A percentile compares a stretch with the other conserved stretches of the same genome.
Conservation (phyloP, 2,113 vertebrate species). For the Podilymbus podiceps region DNA sequence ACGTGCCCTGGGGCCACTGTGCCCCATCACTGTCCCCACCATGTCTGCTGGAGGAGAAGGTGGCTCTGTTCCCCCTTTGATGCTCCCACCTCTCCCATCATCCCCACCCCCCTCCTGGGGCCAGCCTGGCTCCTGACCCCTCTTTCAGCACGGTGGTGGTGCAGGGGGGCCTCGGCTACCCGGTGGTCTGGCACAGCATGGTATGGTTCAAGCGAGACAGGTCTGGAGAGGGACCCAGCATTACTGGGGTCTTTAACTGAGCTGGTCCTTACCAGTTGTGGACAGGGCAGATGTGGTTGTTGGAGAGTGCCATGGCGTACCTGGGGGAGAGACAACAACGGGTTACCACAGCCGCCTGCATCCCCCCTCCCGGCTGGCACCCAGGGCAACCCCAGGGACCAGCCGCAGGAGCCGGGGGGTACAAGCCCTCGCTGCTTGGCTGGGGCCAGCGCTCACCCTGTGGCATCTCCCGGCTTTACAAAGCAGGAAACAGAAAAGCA, state of each 20-base stretch:
- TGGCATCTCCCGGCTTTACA: neutral
- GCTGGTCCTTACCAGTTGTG: conserved; percentile 81
- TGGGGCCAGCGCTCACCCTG: neutral
- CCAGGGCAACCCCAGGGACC: neutral
- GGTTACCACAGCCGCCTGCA: neutral
- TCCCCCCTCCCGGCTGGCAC: neutral
- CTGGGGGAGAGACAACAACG: conserved; percentile 57
- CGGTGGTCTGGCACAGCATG: neutral
- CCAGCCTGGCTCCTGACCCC: neutral
- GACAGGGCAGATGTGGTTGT: conserved; percentile 89
- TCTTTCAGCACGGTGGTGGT: accelerated
- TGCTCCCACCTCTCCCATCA: neutral
- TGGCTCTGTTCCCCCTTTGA: neutral
- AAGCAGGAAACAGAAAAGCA: neutral
- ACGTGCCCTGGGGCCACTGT: accelerated
- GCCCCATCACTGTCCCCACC: neutral
- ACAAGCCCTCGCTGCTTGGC: neutral
- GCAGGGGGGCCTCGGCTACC: neutral
- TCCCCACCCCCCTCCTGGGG: neutral
- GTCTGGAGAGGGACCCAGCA: neutral
- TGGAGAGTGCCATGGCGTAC: conserved; percentile 90
- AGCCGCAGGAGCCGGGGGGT: accelerated
- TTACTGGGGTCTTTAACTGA: accelerated
- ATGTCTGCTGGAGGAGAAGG: neutral
- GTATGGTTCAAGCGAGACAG: neutral